Conservation (phyloP, 2,113 vertebrate species). For the Elephas maximus region DNA sequence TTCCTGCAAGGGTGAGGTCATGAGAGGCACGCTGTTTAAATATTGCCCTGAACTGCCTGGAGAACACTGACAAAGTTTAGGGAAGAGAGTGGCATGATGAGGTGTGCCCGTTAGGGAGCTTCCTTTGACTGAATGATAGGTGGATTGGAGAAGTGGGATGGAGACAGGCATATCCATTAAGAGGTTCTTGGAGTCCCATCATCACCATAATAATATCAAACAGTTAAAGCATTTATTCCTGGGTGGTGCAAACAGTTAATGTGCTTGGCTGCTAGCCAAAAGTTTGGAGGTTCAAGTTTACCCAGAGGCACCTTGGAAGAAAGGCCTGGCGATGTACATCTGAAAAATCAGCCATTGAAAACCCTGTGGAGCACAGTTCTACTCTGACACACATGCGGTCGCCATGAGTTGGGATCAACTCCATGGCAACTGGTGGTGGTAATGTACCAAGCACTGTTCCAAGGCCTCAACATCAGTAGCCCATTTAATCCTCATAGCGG, state of each 20-base stretch:
- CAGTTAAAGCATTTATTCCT: not conserved
- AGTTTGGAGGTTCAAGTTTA: not conserved
- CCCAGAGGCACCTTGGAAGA: not conserved
- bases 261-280: not conserved
- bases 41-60: not conserved
- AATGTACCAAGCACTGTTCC: not conserved
- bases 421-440: not conserved
- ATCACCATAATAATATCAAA: not conserved
- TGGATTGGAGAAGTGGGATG: not conserved
- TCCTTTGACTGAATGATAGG: not conserved
- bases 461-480: not conserved
- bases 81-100: not conserved
- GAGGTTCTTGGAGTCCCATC: not conserved
- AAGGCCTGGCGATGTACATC: not conserved
- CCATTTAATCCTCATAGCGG: not conserved
- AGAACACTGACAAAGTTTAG: not conserved
- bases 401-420: not conserved
- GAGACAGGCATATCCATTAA: not conserved
- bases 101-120: not conserved
- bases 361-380: not conserved
- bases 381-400: not conserved
- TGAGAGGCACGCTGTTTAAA: not conserved
- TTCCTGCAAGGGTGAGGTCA: not conserved
- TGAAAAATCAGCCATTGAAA: not conserved
- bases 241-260: not conserved